A percentile compares a stretch with the other conserved stretches of the same genome.
Conservation (phyloP, 2,113 vertebrate species). For the Candoia aspera region DNA sequence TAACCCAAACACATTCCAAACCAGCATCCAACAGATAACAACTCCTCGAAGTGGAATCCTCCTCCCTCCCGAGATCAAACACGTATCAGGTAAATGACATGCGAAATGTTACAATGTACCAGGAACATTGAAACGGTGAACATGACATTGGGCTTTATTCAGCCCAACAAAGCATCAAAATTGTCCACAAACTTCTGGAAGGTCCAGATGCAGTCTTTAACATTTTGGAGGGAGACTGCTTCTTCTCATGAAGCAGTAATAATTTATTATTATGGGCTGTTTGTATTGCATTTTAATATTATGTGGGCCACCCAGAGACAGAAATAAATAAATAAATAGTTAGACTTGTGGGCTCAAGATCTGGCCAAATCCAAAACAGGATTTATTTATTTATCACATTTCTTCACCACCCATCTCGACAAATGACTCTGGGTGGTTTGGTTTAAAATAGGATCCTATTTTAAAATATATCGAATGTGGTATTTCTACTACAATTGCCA, state of each 20-base stretch:
- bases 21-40: no score
- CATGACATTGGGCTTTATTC: no score
- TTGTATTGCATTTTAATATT: neutral
- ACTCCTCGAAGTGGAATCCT: no score
- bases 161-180: neutral
- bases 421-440: no score
- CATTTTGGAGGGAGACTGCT: neutral
- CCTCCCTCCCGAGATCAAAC: no score
- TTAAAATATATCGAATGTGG: neutral
- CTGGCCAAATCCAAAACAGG: neutral
- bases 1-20: no score
- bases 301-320: neutral
- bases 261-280: neutral
- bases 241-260: neutral
- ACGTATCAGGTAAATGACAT: no score
- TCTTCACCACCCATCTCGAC: no score
- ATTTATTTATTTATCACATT: no score
- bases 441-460: neutral
- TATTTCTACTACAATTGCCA: neutral
- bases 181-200: neutral
- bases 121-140: no score
- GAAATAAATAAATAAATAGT: neutral
- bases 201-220: neutral
- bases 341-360: neutral
- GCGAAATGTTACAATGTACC: no score